These are phyloP conservation scores for Syncerus caffer DNA, from an alignment of 2,797 vertebrate genomes.

Conservation along the genomic window DNA sequence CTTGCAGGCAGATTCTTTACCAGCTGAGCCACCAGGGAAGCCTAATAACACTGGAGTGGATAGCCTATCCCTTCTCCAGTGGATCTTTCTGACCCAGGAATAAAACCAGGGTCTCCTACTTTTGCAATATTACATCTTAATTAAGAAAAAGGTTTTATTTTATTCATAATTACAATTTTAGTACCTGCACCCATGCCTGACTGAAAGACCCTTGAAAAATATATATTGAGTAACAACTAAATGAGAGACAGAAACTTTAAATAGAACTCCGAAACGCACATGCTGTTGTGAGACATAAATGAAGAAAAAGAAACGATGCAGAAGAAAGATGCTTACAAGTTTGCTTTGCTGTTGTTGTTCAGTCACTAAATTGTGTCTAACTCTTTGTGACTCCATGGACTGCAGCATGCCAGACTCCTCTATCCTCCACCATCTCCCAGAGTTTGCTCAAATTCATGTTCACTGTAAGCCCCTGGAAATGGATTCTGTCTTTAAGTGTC, in stretches of 20 bases:
- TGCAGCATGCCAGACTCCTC: neutral
- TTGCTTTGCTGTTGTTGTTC: conserved; percentile 73
- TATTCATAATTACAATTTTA: neutral
- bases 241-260: neutral
- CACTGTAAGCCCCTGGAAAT: conserved; percentile 81
- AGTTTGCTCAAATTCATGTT: conserved; percentile 23
- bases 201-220: neutral
- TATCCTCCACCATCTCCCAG: neutral
- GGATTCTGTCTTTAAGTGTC: conserved; percentile 78
- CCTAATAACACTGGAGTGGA: neutral
- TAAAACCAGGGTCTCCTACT: neutral
- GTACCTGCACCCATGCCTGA: neutral
- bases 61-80: neutral
- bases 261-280: neutral
- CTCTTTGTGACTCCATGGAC: neutral
- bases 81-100: neutral
- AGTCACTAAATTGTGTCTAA: neutral
- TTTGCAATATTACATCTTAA: neutral
- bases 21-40: neutral
- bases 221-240: neutral
- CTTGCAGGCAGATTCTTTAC: neutral
- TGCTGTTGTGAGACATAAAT: conserved; percentile 78
- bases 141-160: neutral
- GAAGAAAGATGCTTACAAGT: conserved; percentile 80
- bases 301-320: conserved; percentile 64